These are phyloP conservation scores for Anneissia japonica DNA, from an alignment of 35 echinoderm and acorn worm species.

Conservation along the genomic window DNA sequence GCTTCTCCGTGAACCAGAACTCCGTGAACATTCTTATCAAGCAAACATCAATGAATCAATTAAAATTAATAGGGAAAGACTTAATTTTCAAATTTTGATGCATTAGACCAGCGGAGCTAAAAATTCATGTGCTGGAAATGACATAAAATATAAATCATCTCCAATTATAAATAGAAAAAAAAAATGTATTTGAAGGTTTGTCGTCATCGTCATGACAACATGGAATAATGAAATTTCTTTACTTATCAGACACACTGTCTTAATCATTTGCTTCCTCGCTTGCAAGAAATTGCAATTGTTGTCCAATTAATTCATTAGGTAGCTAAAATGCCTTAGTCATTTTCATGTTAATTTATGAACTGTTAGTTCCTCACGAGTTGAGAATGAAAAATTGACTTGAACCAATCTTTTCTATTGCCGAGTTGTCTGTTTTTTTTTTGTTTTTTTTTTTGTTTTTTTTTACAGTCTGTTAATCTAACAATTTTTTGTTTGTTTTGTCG, in stretches of 20 bases:
- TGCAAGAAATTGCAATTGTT: neutral
- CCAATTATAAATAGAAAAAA: neutral
- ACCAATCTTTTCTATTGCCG: too few species aligned
- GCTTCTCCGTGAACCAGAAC: too few species aligned
- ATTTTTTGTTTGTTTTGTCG: too few species aligned
- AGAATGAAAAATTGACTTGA: too few species aligned
- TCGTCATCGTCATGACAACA: too few species aligned
- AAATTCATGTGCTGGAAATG: neutral
- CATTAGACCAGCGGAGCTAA: neutral
- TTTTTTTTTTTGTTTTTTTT: too few species aligned
- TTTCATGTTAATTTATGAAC: neutral
- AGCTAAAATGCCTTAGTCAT: neutral
- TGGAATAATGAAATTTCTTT: neutral
- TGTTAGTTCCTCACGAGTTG: neutral
- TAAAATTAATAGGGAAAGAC: neutral
- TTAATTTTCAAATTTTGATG: neutral
- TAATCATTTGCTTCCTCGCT: neutral
- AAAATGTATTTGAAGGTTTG: neutral
- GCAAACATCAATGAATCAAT: neutral
- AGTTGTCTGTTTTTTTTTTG: too few species aligned
- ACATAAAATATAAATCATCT: neutral
- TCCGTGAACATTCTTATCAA: neutral
- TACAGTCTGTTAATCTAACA: too few species aligned
- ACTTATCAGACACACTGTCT: neutral
- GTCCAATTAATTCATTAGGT: neutral